phyloP scores from a whole-genome alignment of 2,113 vertebrate genomes.

The Spermophilus dauricus region DNA sequence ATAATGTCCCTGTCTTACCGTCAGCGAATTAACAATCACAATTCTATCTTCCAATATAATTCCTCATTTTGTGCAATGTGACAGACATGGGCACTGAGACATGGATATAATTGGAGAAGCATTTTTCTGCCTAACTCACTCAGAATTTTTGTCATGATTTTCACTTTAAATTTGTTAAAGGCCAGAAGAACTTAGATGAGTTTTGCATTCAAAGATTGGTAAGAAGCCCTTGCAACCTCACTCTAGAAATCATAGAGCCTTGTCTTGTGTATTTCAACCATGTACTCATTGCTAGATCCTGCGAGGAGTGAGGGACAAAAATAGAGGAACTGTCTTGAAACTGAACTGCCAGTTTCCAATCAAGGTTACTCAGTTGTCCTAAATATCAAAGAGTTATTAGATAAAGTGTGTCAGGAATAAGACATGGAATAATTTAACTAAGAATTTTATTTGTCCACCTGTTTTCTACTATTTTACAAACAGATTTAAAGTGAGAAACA shows the following conservation, averaged over 20 bases:
- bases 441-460: not conserved
- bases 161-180: not conserved
- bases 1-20: no score
- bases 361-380: not conserved
- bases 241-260: no score
- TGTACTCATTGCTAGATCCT: not conserved
- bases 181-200: not conserved
- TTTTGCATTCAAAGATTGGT: not conserved
- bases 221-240: not conserved
- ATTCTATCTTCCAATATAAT: not conserved
- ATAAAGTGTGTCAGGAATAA: not conserved
- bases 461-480: not conserved
- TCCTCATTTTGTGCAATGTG: not conserved
- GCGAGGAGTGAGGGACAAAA: not conserved
- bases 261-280: not conserved
- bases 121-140: no score
- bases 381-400: not conserved
- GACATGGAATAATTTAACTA: not conserved
- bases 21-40: no score
- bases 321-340: not conserved
- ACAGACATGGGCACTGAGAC: not conserved
- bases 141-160: not conserved
- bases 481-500: not conserved
- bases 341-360: not conserved
- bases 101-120: not conserved